Percentiles rank a stretch among this genome's conserved stretches.
phyloP scores from a whole-genome alignment of 2,888 invertebrate genomes.

The Lissocephala sabroskyi region DNA sequence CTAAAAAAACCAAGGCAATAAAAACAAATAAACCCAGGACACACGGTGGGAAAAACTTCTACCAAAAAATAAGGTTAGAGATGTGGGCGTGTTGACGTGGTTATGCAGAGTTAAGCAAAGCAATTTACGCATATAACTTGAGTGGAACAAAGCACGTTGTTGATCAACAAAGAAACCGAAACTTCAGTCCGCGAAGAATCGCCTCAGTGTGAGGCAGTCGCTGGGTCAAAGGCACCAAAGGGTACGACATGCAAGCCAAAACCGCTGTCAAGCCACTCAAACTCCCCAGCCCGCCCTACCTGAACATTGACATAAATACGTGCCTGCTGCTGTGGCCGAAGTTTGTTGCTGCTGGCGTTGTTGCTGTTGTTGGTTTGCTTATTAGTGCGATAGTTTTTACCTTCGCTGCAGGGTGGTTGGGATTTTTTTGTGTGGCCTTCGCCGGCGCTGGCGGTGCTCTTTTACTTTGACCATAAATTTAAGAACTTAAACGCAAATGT shows the following conservation, averaged over 20 bases:
- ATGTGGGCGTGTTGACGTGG: constrained; percentile 10
- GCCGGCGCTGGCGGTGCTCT: constrained; percentile 39
- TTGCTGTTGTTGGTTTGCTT: constrained; percentile 19
- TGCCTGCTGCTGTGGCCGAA: constrained; percentile 30
- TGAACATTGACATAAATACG: constrained; percentile 62
- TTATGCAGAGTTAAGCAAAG: constrained; percentile 21
- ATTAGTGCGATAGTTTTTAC: constrained; percentile 17
- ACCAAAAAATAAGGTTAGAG: neutral
- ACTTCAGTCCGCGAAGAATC: neutral
- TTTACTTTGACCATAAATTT: constrained; percentile 47
- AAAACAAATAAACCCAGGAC: too few species aligned
- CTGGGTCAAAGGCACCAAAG: constrained; percentile 54
- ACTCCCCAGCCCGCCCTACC: constrained; percentile 16
- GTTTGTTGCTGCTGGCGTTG: constrained; percentile 20
- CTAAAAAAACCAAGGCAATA: constrained; percentile 42
- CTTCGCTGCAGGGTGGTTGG: constrained; percentile 31
- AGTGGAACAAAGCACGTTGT: constrained; percentile 59
- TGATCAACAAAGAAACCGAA: constrained; percentile 52
- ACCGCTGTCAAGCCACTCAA: too few species aligned
- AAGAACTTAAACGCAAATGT: constrained; percentile 41
- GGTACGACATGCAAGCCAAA: constrained; percentile 53
- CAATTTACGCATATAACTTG: constrained; percentile 39
- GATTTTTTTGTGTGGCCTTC: constrained; percentile 55
- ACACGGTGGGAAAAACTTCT: too few species aligned
- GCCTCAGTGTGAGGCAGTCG: constrained; percentile 3